phyloP scores from a whole-genome alignment of 2,797 vertebrate species.

The Acrossocheilus wenchowensis region DNA sequence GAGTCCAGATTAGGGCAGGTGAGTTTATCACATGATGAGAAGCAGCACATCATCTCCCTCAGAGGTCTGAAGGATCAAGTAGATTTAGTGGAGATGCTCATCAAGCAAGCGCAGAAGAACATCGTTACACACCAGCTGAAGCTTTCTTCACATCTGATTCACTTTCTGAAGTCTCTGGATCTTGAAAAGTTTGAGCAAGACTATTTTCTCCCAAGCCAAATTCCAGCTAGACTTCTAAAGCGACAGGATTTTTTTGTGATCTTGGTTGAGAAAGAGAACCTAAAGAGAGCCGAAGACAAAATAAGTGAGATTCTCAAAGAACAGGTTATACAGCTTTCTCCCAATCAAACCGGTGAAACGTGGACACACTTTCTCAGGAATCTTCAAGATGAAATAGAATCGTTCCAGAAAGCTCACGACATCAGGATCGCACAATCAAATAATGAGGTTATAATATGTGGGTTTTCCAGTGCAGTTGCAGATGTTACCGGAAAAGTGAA shows the following conservation, averaged over 20 bases:
- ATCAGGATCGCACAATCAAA: slow-evolving; percentile 49
- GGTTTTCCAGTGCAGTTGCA: slow-evolving; percentile 59
- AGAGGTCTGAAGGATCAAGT: slow-evolving; percentile 62
- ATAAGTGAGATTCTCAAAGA: slow-evolving; percentile 61
- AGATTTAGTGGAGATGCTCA: slow-evolving; percentile 48
- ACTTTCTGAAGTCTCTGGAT: slow-evolving; percentile 63
- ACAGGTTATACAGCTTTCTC: slow-evolving; percentile 53
- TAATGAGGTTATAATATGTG: slow-evolving; percentile 59
- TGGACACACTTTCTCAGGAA: slow-evolving; percentile 55
- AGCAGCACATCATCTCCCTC: slow-evolving; percentile 53
- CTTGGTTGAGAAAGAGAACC: slow-evolving; percentile 58
- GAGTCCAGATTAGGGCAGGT: slow-evolving; percentile 54
- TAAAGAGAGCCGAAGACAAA: slow-evolving; percentile 56
- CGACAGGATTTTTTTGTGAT: slow-evolving; percentile 52
- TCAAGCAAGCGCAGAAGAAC: slow-evolving; percentile 51
- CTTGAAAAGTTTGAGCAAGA: slow-evolving; percentile 61
- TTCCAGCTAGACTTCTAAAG: slow-evolving; percentile 57
- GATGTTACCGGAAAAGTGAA: slow-evolving; percentile 60
- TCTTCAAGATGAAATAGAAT: slow-evolving; percentile 53
- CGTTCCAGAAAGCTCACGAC: slow-evolving; percentile 38
- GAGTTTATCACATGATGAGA: slow-evolving; percentile 54
- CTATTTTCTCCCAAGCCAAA: slow-evolving; percentile 54
- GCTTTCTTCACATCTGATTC: slow-evolving; percentile 46
- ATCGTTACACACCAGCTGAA: slow-evolving; percentile 53
- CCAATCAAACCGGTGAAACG: slow-evolving; percentile 48